Base-by-base conservation (phyloP, 2,113 vertebrate species). In the Isurus oxyrinchus region DNA sequence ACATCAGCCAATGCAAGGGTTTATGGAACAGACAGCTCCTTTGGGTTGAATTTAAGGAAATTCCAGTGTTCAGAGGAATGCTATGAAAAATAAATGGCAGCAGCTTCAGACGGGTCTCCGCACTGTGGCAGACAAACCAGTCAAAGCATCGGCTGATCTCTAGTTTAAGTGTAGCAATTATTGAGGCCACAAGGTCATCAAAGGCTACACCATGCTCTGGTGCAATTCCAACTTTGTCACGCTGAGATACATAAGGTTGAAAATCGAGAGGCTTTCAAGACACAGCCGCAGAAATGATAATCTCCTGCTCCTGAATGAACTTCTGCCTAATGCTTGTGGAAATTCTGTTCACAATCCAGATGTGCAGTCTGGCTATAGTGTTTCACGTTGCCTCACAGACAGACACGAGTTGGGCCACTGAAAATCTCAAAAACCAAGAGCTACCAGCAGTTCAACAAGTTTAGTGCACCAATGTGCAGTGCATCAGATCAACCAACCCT, bases 11-110 rank as follows among this genome's bases (percentile, higher is more conserved):
- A 35, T 63, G 35, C 59, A 40, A 59, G 35, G n/a, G n/a, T 66
- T 66, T 63, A 40, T 94, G 61, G 59, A n/a, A 94, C 59, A 61
- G 59, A 63, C 90, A 63, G 35, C 35, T 93, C 90, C 57, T 93
- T 8, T 61, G 35, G 59, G 90, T 61, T 93, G 59, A 61, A 61
- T 21, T 21, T 49, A 63, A 63, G 90, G 90, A 63, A 63, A 94
- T 94, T 94, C 90, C 90, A 63, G 90, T n/a, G 21, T 35, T 63
- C 90, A 61, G 90, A 7, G 40, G 90, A 94, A 63, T 94, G 57
- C 16, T 63, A 21, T 94, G 90, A 63, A 40, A 93, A 94, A 94
- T 94, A 94, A 94, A 94, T 94, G 90, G 19, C 59, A 94, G n/a
- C n/a, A 63, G 53, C 31, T 94, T 61, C 90, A 63, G 59, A 63